Base-by-base conservation (phyloP, 2,797 vertebrate genomes). In the Hemitrygon akajei region DNA sequence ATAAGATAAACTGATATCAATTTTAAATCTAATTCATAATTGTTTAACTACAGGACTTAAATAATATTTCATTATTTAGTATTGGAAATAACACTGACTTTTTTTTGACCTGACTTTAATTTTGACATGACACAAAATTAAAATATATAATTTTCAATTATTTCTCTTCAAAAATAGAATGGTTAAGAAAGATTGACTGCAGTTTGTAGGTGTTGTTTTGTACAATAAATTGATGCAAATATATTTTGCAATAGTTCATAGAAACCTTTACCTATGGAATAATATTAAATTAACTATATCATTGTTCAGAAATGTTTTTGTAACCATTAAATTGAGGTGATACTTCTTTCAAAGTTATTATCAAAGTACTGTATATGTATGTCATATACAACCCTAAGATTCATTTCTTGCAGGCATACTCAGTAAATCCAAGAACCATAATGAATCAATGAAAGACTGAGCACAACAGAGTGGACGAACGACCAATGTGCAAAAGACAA, bases 11-110 rank as follows among this genome's bases (percentile, higher is more conserved):
- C 37, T 73, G 69, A 56, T 58, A 76, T 40, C 71, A 93, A 14
- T 75, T 93, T 30, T 27, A 93, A 92, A 76, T 25, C 71, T 76
- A 76, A 93, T 93, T 93, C 34, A 73, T 25, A n/a, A 93, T 37
- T 75, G 40, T 47, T 93, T 75, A 75, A 93, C 12, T 11, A 56
- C 69, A 93, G 25, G 34, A 37, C n/a, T 16, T 25, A 34, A 7
- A 73, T n/a, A 30, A 25, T 40, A 14, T 76, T 20, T 27, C 9
- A n/a, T 56, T 93, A 40, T 76, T 93, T 93, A 16, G 47, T 76
- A 76, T 56, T 47, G 1, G 69, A 93, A 58, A 76, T 93, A 93
- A n/a, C 40, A 76, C 56, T 91, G 11, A 76, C 76, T n/a, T 76
- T 92, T 89, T 76, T 76, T 93, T 7, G 27, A 76, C 40, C 47